phyloP scores from a whole-genome alignment of 2,888 invertebrate genomes.

The Drosophila paranaensis region DNA sequence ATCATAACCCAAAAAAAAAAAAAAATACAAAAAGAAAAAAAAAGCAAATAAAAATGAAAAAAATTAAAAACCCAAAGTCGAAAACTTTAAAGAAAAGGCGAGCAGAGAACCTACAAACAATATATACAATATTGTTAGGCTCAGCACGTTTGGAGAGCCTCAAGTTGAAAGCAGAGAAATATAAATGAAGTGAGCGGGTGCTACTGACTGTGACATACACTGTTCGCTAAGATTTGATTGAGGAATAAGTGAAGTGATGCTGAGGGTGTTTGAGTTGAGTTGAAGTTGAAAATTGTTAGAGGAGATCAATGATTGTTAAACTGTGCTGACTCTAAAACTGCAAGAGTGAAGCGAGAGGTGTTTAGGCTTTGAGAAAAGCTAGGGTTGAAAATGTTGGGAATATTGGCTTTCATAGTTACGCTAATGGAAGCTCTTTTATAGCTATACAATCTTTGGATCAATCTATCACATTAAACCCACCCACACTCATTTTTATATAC shows the following conservation, averaged over 20 bases:
- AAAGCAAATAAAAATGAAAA: too few species aligned
- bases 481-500: not conserved
- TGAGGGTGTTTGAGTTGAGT: not conserved
- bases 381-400: too few species aligned
- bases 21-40: not conserved
- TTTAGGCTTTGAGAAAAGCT: too few species aligned
- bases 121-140: slow-evolving; percentile 65
- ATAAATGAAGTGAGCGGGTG: not conserved
- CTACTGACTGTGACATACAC: slow-evolving; percentile 1
- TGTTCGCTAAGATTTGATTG: not conserved
- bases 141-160: slow-evolving; percentile 68
- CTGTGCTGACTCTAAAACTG: not conserved
- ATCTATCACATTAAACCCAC: not conserved
- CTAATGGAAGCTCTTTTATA: not conserved
- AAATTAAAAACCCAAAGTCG: slow-evolving; percentile 7
- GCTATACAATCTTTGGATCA: not conserved
- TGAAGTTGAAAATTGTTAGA: not conserved
- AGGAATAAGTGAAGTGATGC: not conserved
- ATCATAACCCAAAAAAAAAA: slow-evolving; percentile 38
- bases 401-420: too few species aligned
- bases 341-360: not conserved
- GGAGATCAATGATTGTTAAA: too few species aligned
- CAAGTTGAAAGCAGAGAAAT: not conserved
- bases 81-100: slow-evolving; percentile 27
- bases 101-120: slow-evolving; percentile 36